Evolutionary conservation across 2,113 vertebrate species (phyloP).

Genomic region (Ammodytes dubius): DNA sequence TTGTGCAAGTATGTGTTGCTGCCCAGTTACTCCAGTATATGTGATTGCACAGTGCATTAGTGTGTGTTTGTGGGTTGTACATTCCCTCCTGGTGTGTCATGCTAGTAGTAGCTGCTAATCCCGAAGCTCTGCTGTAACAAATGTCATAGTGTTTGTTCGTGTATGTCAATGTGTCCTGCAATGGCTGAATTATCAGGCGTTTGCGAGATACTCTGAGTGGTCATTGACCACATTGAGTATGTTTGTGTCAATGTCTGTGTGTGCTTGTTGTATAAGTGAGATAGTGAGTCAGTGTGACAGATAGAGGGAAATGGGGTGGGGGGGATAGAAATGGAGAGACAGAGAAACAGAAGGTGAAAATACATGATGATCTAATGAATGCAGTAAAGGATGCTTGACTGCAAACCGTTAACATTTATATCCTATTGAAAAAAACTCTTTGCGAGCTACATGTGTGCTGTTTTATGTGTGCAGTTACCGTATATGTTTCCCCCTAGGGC

Average conservation of each 20-base stretch:
- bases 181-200: constrained; percentile 42
- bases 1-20: constrained; percentile 22
- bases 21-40: constrained; percentile 16
- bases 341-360: constrained; percentile 41
- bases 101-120: constrained; percentile 62
- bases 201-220: constrained; percentile 14
- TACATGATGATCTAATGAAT: constrained; percentile 30
- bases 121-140: constrained; percentile 33
- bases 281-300: constrained; percentile 60
- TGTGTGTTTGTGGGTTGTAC: constrained; percentile 23
- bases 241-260: background rate
- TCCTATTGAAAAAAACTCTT: background rate
- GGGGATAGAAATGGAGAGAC: constrained; percentile 42
- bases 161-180: constrained; percentile 31
- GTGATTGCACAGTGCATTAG: constrained; percentile 34
- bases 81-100: constrained; percentile 36
- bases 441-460: background rate
- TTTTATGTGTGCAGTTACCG: constrained; percentile 6
- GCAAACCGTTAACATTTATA: constrained; percentile 6
- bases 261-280: constrained; percentile 32
- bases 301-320: constrained; percentile 21
- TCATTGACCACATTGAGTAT: constrained; percentile 28
- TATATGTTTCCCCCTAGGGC: background rate
- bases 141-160: constrained; percentile 28
- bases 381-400: constrained; percentile 1